A percentile compares a stretch with the other conserved stretches of the same genome.
Evolutionary conservation across 1,140 invertebrate genomes (phyloP).

Genomic region (Aphidius gifuensis): DNA sequence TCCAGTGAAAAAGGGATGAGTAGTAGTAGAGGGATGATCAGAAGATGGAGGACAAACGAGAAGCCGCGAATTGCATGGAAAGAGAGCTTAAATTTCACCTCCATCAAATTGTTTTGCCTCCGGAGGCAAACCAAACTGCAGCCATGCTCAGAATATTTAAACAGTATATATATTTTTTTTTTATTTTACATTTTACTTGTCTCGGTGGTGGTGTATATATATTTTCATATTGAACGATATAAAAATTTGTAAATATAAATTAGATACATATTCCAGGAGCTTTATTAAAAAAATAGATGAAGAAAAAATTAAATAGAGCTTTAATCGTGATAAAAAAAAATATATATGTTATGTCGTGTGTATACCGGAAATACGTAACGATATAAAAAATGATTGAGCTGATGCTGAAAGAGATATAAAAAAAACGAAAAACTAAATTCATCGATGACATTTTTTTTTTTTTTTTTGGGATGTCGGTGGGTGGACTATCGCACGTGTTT

Average conservation of each 20-base stretch:
- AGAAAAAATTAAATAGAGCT: too few species aligned
- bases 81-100: neutral
- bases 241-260: too few species aligned
- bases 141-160: conserved; percentile 9
- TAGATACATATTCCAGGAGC: too few species aligned
- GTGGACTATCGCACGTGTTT: conserved; percentile 23
- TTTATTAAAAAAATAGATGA: too few species aligned
- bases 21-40: too few species aligned
- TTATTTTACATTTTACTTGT: neutral
- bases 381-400: too few species aligned
- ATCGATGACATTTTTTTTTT: neutral
- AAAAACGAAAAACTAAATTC: neutral
- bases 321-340: too few species aligned
- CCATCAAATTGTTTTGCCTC: conserved; percentile 13
- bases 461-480: conserved; percentile 1
- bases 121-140: neutral
- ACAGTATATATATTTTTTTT: neutral
- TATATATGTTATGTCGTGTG: too few species aligned
- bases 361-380: too few species aligned
- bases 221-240: neutral
- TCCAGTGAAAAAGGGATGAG: too few species aligned
- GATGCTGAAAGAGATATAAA: too few species aligned
- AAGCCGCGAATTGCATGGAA: conserved; percentile 8
- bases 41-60: neutral
- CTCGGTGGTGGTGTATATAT: neutral